These are phyloP conservation scores for Columba guinea DNA, from an alignment of 2,797 vertebrate species.

Conservation along the genomic window DNA sequence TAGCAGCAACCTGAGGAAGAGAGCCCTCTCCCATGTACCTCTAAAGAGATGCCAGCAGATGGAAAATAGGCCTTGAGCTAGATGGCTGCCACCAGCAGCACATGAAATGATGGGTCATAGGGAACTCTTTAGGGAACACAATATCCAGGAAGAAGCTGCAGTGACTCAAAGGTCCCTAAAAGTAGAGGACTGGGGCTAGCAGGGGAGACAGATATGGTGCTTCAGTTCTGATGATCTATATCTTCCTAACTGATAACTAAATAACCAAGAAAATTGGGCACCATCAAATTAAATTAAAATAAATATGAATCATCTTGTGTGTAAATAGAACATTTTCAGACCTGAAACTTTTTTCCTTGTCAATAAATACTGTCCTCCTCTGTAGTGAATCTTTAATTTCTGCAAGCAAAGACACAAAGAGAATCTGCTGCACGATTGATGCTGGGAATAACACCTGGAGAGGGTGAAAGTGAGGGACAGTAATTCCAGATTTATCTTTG, in stretches of 20 bases:
- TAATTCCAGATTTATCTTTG: neutral
- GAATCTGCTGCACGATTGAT: neutral
- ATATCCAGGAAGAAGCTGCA: neutral
- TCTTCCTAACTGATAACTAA: neutral
- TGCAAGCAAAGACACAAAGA: neutral
- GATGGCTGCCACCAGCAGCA: neutral
- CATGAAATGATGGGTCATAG: fast-evolving
- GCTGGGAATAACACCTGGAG: neutral
- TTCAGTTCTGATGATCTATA: neutral
- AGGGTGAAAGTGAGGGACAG: neutral
- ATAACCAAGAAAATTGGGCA: neutral
- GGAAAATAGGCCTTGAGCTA: neutral
- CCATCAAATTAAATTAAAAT: neutral
- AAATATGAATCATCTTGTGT: neutral
- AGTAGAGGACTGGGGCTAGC: neutral
- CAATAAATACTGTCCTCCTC: neutral
- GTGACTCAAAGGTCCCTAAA: neutral
- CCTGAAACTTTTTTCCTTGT: neutral
- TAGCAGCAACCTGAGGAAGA: neutral
- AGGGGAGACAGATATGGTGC: neutral
- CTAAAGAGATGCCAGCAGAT: neutral
- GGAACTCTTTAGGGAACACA: neutral
- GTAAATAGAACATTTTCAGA: neutral
- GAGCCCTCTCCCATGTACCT: neutral
- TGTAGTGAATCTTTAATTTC: neutral